Evolutionary conservation across 2,888 invertebrate species (phyloP).

Genomic region (Pachymerium ferrugineum): DNA sequence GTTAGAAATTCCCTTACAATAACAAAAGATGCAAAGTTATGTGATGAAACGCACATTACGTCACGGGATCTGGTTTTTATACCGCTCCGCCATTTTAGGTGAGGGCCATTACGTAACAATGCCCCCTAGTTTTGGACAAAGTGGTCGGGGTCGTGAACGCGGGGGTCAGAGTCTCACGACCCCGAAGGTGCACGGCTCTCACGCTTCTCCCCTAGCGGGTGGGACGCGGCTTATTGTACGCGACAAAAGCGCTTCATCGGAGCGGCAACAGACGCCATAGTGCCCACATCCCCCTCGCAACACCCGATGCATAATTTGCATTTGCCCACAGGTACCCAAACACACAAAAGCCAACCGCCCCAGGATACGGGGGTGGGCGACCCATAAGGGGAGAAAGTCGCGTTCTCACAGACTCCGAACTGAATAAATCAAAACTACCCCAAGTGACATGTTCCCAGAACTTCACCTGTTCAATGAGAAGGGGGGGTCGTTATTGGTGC

Average conservation of each 20-base stretch:
- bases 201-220: conserved; percentile 19
- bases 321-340: not conserved
- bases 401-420: conserved; percentile 10
- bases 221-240: conserved; percentile 15
- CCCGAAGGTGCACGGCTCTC: conserved; percentile 22
- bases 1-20: too few relatives aligned
- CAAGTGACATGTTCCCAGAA: conserved; percentile 24
- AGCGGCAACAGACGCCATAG: conserved; percentile 19
- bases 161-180: conserved; percentile 27
- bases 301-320: conserved; percentile 16
- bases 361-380: conserved; percentile 15
- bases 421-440: conserved; percentile 16
- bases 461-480: conserved; percentile 23
- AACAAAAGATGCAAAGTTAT: too few relatives aligned
- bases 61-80: not conserved
- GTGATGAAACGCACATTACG: not conserved
- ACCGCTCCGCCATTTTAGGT: conserved; percentile 4
- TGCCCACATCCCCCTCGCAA: not conserved
- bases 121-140: not conserved
- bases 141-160: conserved; percentile 23
- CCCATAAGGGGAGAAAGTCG: conserved; percentile 20
- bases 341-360: not conserved
- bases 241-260: conserved; percentile 18
- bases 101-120: conserved; percentile 17
- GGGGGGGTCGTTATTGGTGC: not conserved